phyloP scores from a whole-genome alignment of 2,888 invertebrate genomes.

The Hydroisotoma schaefferi region DNA sequence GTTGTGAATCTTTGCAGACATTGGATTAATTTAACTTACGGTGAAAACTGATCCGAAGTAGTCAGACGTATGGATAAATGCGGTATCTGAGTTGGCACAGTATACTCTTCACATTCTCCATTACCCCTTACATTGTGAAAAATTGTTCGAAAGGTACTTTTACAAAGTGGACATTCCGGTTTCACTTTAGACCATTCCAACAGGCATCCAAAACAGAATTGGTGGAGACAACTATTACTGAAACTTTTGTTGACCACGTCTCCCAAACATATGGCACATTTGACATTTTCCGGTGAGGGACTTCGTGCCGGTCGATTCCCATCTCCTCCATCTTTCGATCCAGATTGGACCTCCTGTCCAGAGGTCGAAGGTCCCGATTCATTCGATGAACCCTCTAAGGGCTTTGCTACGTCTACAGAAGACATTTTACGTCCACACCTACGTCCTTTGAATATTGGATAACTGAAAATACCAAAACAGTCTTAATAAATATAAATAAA shows the following conservation, averaged over 20 bases:
- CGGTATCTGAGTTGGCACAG: slow-evolving; percentile 50
- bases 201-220: slow-evolving; percentile 90
- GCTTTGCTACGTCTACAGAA: no score
- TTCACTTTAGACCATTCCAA: slow-evolving; percentile 93
- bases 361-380: background rate
- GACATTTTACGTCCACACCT: no score
- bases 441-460: no score
- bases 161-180: slow-evolving; percentile 90
- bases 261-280: slow-evolving; percentile 90
- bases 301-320: slow-evolving; percentile 16
- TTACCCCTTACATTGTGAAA: slow-evolving; percentile 87
- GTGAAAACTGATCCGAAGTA: slow-evolving; percentile 8
- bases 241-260: slow-evolving; percentile 82
- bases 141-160: slow-evolving; percentile 83
- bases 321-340: slow-evolving; percentile 18
- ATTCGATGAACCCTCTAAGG: background rate
- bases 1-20: no score
- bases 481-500: no score
- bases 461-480: no score
- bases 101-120: slow-evolving; percentile 82
- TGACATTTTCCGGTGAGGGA: slow-evolving; percentile 50
- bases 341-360: background rate
- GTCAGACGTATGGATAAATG: slow-evolving; percentile 27
- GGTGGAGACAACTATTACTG: slow-evolving; percentile 87
- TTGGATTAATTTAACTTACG: slow-evolving; percentile 13